These are phyloP conservation scores for Montifringilla adamsi DNA, from an alignment of 2,113 vertebrate species.

Conservation along the genomic window DNA sequence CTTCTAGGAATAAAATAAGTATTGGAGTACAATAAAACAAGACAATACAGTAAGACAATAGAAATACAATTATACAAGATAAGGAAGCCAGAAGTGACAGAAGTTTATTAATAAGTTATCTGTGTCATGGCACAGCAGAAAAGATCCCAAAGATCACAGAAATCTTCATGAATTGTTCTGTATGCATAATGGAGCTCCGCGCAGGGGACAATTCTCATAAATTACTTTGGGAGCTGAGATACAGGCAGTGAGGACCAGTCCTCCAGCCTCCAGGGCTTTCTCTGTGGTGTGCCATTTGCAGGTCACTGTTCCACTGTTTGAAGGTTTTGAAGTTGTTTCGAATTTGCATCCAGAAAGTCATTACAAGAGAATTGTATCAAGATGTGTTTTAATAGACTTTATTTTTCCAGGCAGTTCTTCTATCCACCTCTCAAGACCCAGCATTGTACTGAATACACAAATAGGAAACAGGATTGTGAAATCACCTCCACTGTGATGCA, in stretches of 20 bases:
- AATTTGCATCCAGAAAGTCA: background rate
- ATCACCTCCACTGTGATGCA: background rate
- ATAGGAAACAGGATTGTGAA: slow-evolving; percentile 1
- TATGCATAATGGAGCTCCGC: background rate
- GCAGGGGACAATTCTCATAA: background rate
- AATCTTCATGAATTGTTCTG: background rate
- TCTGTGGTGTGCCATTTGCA: background rate
- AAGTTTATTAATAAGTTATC: background rate
- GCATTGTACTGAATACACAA: background rate
- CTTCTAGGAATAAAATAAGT: background rate
- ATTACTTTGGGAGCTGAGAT: background rate
- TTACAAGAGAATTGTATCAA: slow-evolving; percentile 8
- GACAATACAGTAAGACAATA: background rate
- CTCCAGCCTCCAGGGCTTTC: background rate
- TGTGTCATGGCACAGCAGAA: background rate
- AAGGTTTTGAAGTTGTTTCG: background rate
- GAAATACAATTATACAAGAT: background rate
- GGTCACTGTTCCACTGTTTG: background rate
- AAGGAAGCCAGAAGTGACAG: background rate
- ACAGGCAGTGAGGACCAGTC: background rate
- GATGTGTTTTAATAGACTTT: background rate
- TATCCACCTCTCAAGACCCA: background rate
- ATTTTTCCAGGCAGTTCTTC: background rate
- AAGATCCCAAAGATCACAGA: background rate
- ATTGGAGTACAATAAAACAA: background rate